Conservation (phyloP, 2,888 invertebrate genomes). For the Pantelozetes paolii region DNA sequence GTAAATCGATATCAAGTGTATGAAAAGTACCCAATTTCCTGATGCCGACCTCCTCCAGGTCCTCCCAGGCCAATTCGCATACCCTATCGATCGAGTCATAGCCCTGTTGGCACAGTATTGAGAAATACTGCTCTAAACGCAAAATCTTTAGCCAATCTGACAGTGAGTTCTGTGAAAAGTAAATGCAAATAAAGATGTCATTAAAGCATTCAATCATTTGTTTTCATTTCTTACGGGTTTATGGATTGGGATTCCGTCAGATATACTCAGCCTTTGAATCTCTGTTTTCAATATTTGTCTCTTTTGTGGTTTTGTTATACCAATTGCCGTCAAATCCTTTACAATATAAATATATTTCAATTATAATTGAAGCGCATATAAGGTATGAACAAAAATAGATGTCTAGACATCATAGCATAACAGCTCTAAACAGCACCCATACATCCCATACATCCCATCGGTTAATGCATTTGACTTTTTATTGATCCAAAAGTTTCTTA, state of each 20-base stretch:
- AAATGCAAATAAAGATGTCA: neutral
- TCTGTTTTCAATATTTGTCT: constrained; percentile 92
- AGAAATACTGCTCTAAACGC: constrained; percentile 85
- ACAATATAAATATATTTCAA: neutral
- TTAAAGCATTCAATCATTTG: neutral
- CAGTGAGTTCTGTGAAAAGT: constrained; percentile 69
- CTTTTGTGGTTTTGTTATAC: constrained; percentile 94
- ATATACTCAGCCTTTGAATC: constrained; percentile 86
- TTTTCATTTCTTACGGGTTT: constrained; percentile 61
- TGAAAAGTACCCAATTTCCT: constrained; percentile 54
- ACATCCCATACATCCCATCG: too few relatives aligned
- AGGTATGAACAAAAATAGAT: constrained; percentile 14
- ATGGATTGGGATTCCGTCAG: constrained; percentile 90
- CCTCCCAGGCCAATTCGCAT: constrained; percentile 95
- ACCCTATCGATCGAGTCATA: constrained; percentile 91
- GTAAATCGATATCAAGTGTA: neutral
- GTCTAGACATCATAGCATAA: neutral
- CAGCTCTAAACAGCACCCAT: neutral
- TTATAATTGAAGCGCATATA: neutral
- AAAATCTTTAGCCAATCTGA: constrained; percentile 91
- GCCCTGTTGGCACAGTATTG: constrained; percentile 82
- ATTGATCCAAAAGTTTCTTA: too few relatives aligned
- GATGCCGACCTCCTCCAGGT: constrained; percentile 85
- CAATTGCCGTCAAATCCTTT: constrained; percentile 65
- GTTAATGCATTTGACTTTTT: too few relatives aligned